Evolutionary conservation across 2,797 vertebrate genomes (phyloP), one percentile per base, ranked within the genome.

Genomic region (Merluccius polli): DNA sequence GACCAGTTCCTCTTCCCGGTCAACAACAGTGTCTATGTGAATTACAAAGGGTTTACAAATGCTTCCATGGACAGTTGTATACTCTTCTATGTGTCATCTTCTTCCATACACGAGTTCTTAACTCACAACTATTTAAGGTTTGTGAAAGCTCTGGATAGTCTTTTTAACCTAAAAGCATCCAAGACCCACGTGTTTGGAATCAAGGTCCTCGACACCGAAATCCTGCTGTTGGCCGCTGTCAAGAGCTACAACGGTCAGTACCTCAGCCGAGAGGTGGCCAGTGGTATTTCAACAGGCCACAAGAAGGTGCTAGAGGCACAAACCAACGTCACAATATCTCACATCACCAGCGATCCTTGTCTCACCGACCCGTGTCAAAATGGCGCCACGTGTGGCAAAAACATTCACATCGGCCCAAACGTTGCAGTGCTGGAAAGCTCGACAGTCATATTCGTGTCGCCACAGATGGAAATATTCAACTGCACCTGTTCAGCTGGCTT

Each of bases 131-230:
- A 94, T 82, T 70, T 93, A 73, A 91, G 85, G 79, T 95, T 95
- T 84, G 89, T 91, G 1, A 94, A 94, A 91, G 92, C 93, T 52
- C 82, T 94, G 67, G 91, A 94, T 76, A 93, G 90, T 80, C 85
- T 94, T 32, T 94, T 95, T 74, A 94, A 94, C 77, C 87, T 93
- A 0, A 92, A 93, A 82, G 93, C 92, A 35, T 94, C 94, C 1
- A 94, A 94, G 85, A 93, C 92, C 11, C 93, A 95, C 48, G 89
- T 94, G 0, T 95, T 94, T 90, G 94, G 91, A 79, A 92, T 95
- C 33, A 93, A 92, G 85, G 82, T 78, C 7, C 82, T 92, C 69
- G 90, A 87, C 30, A 80, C 82, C n/a, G 86, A 92, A 78, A 92
- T 92, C 68, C 87, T 94, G 72, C 83, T 95, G 29, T 75, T 94